Evolutionary conservation across 2,797 vertebrate species (phyloP), one percentile per base, ranked within the genome.

Genomic region (Poecilia velifera): DNA sequence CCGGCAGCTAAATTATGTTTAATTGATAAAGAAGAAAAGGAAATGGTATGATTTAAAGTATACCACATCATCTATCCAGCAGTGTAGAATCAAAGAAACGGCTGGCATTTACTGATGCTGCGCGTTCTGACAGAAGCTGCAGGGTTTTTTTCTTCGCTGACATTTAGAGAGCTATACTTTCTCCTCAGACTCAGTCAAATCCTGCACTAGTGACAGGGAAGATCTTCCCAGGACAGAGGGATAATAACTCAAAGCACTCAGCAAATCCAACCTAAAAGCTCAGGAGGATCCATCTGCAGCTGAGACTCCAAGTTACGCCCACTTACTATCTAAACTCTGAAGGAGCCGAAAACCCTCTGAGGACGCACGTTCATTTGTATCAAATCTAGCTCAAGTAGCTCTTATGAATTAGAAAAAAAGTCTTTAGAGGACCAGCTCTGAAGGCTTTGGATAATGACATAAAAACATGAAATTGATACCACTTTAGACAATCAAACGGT

Each of bases 201-300:
- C 77, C 22, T 41, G 12, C 43, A 66, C 31, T n/a, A 36, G 41
- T 34, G 71, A 49, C 53, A 62, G 41, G 41, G 25, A 25, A 46
- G 43, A 34, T 57, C 70, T 73, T 46, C 41, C 13, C 43, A 47
- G 53, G 45, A 47, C 45, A 36, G 43, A 62, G 16, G 47, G 31
- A 73, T 73, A 78, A 78, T 25, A 71, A 78, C 22, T 34, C 31
- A 72, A 41, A 73, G 39, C 16, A 72, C 72, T 8, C 28, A 57
- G 49, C 41, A 72, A 55, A 78, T 34, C 41, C 68, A 72, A 12
- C 41, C 28, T 45, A 10, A 73, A 36, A 39, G 70, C 53, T 78
- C 18, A 39, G 43, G 70, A 62, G 70, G 43, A 73, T 72, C 14
- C 28, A 45, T n/a, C 77, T 28, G 14, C 53, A 73, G 53, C 28